phyloP scores from a whole-genome alignment of 2,797 vertebrate genomes.

The Lutjanus campechanus region DNA sequence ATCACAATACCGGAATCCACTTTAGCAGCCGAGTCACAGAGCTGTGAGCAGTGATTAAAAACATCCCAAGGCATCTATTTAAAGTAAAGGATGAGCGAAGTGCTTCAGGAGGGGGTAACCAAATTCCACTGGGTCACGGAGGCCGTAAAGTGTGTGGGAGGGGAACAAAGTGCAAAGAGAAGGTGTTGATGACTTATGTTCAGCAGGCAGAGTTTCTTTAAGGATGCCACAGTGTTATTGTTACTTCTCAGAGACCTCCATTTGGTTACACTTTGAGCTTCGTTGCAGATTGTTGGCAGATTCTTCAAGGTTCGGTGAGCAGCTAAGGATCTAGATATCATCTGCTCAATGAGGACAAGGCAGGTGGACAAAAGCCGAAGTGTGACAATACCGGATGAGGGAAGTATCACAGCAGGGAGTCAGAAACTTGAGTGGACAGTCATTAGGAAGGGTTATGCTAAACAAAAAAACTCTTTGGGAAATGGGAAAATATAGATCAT shows the following conservation, averaged over 20 bases:
- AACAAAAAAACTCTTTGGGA: not conserved
- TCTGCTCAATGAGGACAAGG: constrained; percentile 21
- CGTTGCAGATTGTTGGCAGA: not conserved
- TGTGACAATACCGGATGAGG: not conserved
- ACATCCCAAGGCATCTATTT: constrained; percentile 11
- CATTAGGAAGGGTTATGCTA: no score
- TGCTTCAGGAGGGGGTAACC: constrained; percentile 11
- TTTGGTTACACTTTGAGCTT: constrained; percentile 1
- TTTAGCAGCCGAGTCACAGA: constrained; percentile 26
- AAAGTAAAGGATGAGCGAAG: constrained; percentile 18
- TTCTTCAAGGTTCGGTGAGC: constrained; percentile 15
- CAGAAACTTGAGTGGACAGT: not conserved
- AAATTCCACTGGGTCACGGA: constrained; percentile 15
- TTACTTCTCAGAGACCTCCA: constrained; percentile 13
- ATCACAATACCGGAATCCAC: constrained; percentile 31
- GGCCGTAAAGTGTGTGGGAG: constrained; percentile 4
- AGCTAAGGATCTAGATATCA: constrained; percentile 1
- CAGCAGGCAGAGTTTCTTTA: not conserved
- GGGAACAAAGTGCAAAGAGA: not conserved
- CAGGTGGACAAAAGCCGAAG: not conserved
- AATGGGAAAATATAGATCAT: not conserved
- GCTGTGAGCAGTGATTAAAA: constrained; percentile 35
- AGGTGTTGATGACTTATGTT: constrained; percentile 29
- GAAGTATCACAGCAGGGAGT: not conserved
- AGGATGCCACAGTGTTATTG: not conserved